Conservation (phyloP, 37 sponge, comb jelly and placozoan genomes). For the Chondrosia reniformis region DNA sequence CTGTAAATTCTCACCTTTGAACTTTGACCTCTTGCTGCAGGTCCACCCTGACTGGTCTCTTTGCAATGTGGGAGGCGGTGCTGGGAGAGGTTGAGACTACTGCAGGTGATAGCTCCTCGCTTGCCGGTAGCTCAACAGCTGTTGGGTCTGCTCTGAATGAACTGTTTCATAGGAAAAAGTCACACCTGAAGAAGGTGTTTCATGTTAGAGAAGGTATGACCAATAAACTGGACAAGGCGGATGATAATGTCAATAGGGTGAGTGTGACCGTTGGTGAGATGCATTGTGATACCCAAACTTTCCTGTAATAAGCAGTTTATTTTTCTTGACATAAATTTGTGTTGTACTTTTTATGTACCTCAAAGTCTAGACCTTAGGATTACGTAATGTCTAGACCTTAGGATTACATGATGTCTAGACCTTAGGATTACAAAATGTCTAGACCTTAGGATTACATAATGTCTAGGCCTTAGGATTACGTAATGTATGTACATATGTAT, state of each 20-base stretch:
- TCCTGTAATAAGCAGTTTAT: no score
- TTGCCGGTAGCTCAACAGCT: neutral
- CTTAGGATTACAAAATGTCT: no score
- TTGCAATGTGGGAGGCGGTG: neutral
- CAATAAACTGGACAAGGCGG: constrained; percentile 48
- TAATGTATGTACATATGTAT: no score
- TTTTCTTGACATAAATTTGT: no score
- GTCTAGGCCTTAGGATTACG: no score
- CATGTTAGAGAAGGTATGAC: constrained; percentile 37
- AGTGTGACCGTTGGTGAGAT: constrained; percentile 29
- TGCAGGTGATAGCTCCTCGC: neutral
- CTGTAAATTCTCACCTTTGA: no score
- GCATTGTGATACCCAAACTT: no score
- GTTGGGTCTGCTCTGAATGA: neutral
- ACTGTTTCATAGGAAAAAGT: constrained; percentile 4
- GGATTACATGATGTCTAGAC: no score
- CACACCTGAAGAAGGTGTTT: constrained; percentile 36
- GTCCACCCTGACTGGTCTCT: neutral
- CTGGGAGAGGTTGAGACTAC: neutral
- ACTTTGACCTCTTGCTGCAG: neutral
- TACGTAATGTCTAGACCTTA: no score
- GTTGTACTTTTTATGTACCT: no score
- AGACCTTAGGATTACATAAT: no score
- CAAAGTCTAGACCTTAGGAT: no score
- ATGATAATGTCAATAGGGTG: constrained; percentile 45